Evolutionary conservation across 2,113 vertebrate species (phyloP), one percentile per base, ranked within the genome.

Genomic region (Lagopus leucura): DNA sequence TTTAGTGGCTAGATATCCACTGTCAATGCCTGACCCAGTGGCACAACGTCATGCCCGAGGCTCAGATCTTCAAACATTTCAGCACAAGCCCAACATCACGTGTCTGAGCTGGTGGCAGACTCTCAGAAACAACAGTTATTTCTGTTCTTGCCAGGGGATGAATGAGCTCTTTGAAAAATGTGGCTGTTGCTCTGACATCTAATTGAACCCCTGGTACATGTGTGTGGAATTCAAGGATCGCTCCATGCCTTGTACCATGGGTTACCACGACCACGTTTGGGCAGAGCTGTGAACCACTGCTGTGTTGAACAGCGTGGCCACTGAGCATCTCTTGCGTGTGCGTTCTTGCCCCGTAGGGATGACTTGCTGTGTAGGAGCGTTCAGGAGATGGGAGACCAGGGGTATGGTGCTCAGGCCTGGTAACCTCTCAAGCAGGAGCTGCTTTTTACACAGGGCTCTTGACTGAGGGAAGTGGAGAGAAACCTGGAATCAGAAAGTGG

Each of bases 391-490:
- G 13, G 21, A 43, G 24, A 42, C 30, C 1, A 2, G n/a, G 25
- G 47, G 17, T 6, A 21, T 70, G 69, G 21, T 64, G 20, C 38
- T 18, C 24, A 6, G 27, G 43, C 38, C 66, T 70, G 47, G 28
- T 71, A 52, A 72, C 32, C 74, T 52, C 63, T 4, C 2, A 72
- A 79, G 30, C 14, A 28, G 8, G 14, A 34, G 32, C 50, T 97
- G 30, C 72, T 91, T 1, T 86, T 69, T 74, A 8, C 19, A 4
- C 57, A 97, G 97, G 97, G 65, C 69, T 97, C 66, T 89, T 98
- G 57, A 93, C 89, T 34, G 95, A 96, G 45, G 36, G 79, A 45
- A 67, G 28, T 1, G 86, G 70, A 30, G 66, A 88, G 21, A 82
- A 93, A 78, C 30, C 82, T 52, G 82, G 87, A 7, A 65, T 90